A percentile compares a stretch with the other conserved stretches of the same genome.
phyloP scores from a whole-genome alignment of 1,140 invertebrate genomes.

The Sycophila sp. region DNA sequence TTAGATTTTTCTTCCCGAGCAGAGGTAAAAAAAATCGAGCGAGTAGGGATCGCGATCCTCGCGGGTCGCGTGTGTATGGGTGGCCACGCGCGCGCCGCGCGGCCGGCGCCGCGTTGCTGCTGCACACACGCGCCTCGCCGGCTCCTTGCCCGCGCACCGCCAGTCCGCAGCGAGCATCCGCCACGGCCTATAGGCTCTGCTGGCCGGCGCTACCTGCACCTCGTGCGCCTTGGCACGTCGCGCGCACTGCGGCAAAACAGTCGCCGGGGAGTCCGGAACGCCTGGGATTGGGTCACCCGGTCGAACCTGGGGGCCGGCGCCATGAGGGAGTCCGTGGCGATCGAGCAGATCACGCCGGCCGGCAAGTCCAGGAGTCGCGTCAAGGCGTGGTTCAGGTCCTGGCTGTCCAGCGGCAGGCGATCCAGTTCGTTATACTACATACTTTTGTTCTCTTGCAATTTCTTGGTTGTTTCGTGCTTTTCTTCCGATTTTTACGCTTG shows the following conservation, averaged over 20 bases:
- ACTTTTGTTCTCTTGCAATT: neutral
- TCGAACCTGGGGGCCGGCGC: neutral
- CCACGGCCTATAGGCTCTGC: no score
- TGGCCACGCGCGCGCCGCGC: no score
- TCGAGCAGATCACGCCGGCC: conserved; percentile 16
- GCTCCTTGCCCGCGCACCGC: neutral
- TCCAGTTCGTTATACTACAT: conserved; percentile 9
- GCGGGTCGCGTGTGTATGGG: no score
- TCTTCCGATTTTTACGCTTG: neutral
- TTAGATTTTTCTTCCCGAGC: no score
- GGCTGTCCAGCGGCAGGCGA: conserved; percentile 10
- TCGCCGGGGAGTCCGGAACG: neutral
- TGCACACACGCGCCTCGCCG: no score
- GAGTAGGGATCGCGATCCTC: no score
- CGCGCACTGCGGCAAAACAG: conserved; percentile 18
- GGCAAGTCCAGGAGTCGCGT: conserved; percentile 26
- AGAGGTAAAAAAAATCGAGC: no score
- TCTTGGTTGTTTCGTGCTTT: neutral
- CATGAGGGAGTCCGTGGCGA: neutral
- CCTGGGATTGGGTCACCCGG: no score
- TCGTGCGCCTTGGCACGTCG: neutral
- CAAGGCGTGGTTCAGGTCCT: conserved; percentile 34
- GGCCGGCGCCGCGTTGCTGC: no score
- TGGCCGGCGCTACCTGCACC: no score
- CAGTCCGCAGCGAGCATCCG: conserved; percentile 6